phyloP scores from a whole-genome alignment of 2,113 vertebrate species.

The Arothron firmamentum region DNA sequence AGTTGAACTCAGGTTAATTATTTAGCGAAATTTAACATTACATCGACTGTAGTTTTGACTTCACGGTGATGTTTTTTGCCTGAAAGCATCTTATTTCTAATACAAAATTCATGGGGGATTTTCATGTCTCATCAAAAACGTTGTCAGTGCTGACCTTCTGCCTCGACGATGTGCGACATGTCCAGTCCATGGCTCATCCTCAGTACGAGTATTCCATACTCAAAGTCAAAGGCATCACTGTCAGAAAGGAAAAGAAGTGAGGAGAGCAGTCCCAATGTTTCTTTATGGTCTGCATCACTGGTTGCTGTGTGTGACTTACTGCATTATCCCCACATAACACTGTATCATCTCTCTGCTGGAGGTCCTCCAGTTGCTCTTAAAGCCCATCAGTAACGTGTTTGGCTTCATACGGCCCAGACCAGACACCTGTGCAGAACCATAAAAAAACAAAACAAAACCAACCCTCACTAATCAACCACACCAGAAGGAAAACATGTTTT shows the following conservation, averaged over 20 bases:
- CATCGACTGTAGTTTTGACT: no score
- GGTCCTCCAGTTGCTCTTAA: conserved; percentile 90
- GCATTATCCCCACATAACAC: conserved; percentile 88
- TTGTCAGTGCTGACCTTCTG: conserved; percentile 80
- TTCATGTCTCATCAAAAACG: neutral
- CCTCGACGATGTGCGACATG: conserved; percentile 85
- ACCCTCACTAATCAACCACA: neutral
- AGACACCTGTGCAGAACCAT: conserved; percentile 74
- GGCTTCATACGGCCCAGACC: conserved; percentile 94
- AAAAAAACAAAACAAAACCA: neutral
- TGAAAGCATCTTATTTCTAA: neutral
- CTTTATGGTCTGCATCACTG: neutral
- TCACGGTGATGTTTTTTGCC: no score
- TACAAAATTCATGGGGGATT: neutral
- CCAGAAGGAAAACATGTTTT: conserved; percentile 17
- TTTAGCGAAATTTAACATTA: no score
- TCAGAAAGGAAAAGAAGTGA: conserved; percentile 26
- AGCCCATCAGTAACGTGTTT: conserved; percentile 91
- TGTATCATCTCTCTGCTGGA: conserved; percentile 73
- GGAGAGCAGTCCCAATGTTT: conserved; percentile 3
- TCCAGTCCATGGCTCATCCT: conserved; percentile 91
- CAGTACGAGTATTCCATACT: conserved; percentile 84
- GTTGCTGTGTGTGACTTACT: conserved; percentile 79
- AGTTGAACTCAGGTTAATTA: no score
- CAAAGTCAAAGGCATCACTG: conserved; percentile 95